These are phyloP conservation scores for Decapterus maruadsi DNA, from an alignment of 2,797 vertebrate species.

Conservation along the genomic window DNA sequence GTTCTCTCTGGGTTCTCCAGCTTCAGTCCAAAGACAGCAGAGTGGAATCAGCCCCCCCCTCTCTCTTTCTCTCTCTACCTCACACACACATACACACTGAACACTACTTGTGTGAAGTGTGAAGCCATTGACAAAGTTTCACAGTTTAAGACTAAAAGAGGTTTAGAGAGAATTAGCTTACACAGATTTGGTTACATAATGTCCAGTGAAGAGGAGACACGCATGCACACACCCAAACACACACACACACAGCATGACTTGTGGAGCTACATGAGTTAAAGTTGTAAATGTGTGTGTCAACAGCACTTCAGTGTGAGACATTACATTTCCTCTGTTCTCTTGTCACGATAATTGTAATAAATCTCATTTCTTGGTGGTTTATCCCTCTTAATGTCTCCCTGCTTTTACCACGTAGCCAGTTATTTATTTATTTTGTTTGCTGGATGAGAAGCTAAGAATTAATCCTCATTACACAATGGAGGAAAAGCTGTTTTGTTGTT, in stretches of 20 bases:
- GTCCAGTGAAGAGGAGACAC: conserved; percentile 32
- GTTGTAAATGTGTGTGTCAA: background rate
- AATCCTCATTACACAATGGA: conserved; percentile 64
- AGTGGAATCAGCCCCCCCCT: background rate
- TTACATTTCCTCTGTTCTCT: background rate
- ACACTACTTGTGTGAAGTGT: conserved; percentile 19
- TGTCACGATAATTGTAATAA: background rate
- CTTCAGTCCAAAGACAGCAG: too few species aligned
- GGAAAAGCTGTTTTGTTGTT: conserved; percentile 43
- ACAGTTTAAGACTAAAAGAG: conserved; percentile 64
- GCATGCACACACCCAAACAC: conserved; percentile 5
- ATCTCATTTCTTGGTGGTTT: conserved; percentile 4
- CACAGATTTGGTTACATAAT: conserved; percentile 64
- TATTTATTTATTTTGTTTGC: conserved; percentile 21
- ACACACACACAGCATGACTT: background rate
- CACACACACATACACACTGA: background rate
- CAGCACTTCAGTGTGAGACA: background rate
- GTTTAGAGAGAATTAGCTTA: conserved; percentile 67
- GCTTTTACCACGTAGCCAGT: conserved; percentile 24
- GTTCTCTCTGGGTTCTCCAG: too few species aligned
- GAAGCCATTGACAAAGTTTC: conserved; percentile 44
- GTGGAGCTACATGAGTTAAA: background rate
- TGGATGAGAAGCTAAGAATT: conserved; percentile 48
- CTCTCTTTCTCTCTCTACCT: background rate
- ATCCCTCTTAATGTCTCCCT: conserved; percentile 32